phyloP scores from a whole-genome alignment of 2,888 invertebrate genomes.

The Eucera pruinosa region DNA sequence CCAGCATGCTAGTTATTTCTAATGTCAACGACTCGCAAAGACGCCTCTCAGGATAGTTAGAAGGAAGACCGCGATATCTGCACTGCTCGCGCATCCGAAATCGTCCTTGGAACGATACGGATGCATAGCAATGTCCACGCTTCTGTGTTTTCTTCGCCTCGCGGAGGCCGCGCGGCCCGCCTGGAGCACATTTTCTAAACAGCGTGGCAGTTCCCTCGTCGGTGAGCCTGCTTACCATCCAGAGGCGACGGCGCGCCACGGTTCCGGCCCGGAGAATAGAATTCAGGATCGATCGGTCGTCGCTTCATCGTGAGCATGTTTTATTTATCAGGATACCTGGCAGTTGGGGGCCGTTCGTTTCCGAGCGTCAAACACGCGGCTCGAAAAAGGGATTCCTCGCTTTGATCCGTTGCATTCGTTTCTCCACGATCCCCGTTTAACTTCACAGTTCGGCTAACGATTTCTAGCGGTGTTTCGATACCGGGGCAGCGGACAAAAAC shows the following conservation, averaged over 20 bases:
- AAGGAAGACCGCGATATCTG: slow-evolving; percentile 55
- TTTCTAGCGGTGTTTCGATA: slow-evolving; percentile 52
- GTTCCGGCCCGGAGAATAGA: slow-evolving; percentile 42
- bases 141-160: background rate
- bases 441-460: slow-evolving; percentile 60
- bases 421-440: slow-evolving; percentile 60
- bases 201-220: no score
- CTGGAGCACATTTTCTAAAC: background rate
- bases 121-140: slow-evolving; percentile 25
- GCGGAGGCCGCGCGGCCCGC: no score
- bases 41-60: slow-evolving; percentile 40
- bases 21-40: slow-evolving; percentile 40
- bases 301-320: slow-evolving; percentile 53
- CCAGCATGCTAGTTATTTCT: slow-evolving; percentile 36
- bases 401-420: slow-evolving; percentile 17
- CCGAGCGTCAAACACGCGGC: slow-evolving; percentile 31
- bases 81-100: slow-evolving; percentile 23
- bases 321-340: slow-evolving; percentile 54
- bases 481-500: no score
- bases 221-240: no score
- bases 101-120: no score
- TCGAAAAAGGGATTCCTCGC: slow-evolving; percentile 7
- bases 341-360: slow-evolving; percentile 48
- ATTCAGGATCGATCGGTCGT: slow-evolving; percentile 40
- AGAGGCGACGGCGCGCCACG: no score